These are phyloP conservation scores for Melangyna quadrimaculata DNA, from an alignment of 2,888 invertebrate species.

Conservation along the genomic window DNA sequence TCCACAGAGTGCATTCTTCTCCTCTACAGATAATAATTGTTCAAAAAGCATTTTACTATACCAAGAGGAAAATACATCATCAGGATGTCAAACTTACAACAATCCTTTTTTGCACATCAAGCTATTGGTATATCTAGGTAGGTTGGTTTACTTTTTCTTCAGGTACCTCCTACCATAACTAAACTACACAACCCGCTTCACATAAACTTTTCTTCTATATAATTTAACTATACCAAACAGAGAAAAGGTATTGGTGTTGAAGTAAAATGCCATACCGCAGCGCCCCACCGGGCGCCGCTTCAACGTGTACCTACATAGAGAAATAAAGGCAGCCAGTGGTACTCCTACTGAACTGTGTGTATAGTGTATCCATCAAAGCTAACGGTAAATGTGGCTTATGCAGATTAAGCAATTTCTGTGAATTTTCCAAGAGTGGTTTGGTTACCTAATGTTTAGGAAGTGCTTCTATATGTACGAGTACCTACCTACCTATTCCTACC, in stretches of 20 bases:
- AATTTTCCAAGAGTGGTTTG: constrained; percentile 17
- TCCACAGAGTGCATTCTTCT: constrained; percentile 18
- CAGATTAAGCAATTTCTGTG: constrained; percentile 41
- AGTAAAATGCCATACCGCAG: background rate
- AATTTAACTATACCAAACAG: background rate
- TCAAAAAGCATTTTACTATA: constrained; percentile 17
- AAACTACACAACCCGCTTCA: background rate
- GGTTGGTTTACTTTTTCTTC: too few species aligned
- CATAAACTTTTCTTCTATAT: constrained; percentile 4
- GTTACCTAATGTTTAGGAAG: background rate
- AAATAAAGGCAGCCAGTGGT: background rate
- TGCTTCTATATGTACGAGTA: too few species aligned
- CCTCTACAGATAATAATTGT: constrained; percentile 45
- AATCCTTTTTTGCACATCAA: constrained; percentile 4
- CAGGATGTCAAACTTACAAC: constrained; percentile 50
- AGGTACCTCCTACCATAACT: too few species aligned
- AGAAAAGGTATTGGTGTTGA: constrained; percentile 15
- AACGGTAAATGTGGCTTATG: constrained; percentile 55
- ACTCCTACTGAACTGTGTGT: too few species aligned
- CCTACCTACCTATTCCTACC: too few species aligned
- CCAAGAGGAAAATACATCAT: constrained; percentile 45
- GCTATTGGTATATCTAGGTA: background rate
- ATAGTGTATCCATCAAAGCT: constrained; percentile 13
- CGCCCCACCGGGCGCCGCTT: too few species aligned
- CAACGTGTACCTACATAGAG: background rate